Evolutionary conservation across 2,797 vertebrate genomes (phyloP).

Genomic region (Gambelia wislizenii): DNA sequence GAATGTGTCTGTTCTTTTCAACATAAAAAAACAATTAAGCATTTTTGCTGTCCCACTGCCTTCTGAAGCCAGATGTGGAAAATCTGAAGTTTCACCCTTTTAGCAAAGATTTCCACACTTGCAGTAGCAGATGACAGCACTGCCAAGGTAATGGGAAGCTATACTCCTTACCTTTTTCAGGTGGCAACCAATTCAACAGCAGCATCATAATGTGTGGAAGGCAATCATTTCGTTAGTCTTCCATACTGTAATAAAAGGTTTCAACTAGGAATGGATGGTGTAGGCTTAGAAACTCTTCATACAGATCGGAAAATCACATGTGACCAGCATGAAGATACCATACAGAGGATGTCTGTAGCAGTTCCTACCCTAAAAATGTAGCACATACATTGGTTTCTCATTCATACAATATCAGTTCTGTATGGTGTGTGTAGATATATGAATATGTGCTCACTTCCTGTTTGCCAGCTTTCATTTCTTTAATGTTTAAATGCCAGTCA

Average conservation of each 20-base stretch:
- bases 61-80: not conserved
- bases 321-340: not conserved
- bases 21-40: not conserved
- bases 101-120: not conserved
- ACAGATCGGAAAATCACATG: not conserved
- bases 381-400: not conserved
- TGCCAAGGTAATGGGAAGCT: not conserved
- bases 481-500: constrained; percentile 1
- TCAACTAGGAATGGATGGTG: not conserved
- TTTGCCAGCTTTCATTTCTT: not conserved
- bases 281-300: not conserved
- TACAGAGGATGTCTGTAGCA: constrained; percentile 8
- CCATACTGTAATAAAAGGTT: not conserved
- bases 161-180: not conserved
- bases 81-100: not conserved
- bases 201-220: not conserved
- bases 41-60: not conserved
- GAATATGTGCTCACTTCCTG: not conserved
- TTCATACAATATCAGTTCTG: not conserved
- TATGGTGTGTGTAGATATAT: too few relatives aligned
- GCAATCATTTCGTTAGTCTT: not conserved
- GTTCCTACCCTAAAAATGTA: not conserved
- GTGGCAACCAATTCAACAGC: not conserved
- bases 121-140: not conserved
- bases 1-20: not conserved